Evolutionary conservation across 1,140 invertebrate species (phyloP).

Genomic region (Diuraphis noxia): DNA sequence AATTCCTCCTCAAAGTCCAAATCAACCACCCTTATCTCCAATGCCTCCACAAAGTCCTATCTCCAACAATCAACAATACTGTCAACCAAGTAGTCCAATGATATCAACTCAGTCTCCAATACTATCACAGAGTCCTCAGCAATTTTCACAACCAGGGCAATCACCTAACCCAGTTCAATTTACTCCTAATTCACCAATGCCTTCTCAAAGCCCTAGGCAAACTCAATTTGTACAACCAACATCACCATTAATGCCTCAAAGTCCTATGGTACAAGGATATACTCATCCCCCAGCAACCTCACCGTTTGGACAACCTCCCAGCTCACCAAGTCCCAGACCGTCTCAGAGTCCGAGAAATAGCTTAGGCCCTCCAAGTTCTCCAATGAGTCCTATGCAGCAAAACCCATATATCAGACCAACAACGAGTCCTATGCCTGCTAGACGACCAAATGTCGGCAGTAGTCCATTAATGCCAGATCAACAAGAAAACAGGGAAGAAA

Average conservation of each 20-base stretch:
- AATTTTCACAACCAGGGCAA: constrained; percentile 57
- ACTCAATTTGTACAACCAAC: constrained; percentile 64
- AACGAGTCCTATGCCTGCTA: constrained; percentile 54
- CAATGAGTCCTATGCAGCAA: constrained; percentile 55
- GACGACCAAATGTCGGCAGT: constrained; percentile 48
- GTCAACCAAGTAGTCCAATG: constrained; percentile 61
- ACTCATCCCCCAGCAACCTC: constrained; percentile 50
- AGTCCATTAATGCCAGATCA: constrained; percentile 49
- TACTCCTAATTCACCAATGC: constrained; percentile 62
- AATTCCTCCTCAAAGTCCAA: constrained; percentile 44
- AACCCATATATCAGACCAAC: constrained; percentile 52
- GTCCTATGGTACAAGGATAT: constrained; percentile 64
- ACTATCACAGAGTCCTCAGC: constrained; percentile 65
- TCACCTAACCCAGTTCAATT: constrained; percentile 55
- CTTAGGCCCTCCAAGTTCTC: constrained; percentile 54
- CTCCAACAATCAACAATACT: constrained; percentile 60
- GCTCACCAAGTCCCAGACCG: constrained; percentile 53
- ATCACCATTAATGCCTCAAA: constrained; percentile 68
- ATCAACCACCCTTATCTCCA: constrained; percentile 51
- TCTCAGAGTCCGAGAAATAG: constrained; percentile 37
- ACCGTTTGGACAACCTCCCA: constrained; percentile 54
- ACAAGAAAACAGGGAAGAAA: constrained; percentile 46
- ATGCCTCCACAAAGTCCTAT: constrained; percentile 55
- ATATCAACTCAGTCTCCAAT: constrained; percentile 64
- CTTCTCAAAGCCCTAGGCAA: constrained; percentile 59